phyloP scores from a whole-genome alignment of 2,888 invertebrate species.

The Spodoptera littoralis region DNA sequence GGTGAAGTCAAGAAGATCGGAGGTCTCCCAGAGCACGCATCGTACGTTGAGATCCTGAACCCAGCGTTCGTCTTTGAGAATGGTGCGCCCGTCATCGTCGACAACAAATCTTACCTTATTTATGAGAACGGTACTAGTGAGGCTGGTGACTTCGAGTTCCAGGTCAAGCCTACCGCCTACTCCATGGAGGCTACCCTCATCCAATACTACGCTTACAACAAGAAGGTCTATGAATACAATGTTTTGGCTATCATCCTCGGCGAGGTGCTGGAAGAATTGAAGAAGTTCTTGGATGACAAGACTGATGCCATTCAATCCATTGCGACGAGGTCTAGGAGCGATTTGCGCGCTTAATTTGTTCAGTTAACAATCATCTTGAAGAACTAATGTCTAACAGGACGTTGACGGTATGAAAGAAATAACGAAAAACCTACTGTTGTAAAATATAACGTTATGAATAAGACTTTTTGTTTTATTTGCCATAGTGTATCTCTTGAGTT shows the following conservation, averaged over 20 bases:
- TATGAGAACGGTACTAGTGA: conserved; percentile 70
- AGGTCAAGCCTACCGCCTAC: conserved; percentile 69
- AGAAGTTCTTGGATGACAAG: conserved; percentile 58
- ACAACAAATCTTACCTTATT: conserved; percentile 63
- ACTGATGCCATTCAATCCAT: conserved; percentile 62
- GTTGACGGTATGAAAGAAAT: too few relatives aligned
- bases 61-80: conserved; percentile 69
- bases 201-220: conserved; percentile 73
- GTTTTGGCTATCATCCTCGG: conserved; percentile 55
- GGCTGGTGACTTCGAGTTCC: conserved; percentile 55
- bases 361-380: too few relatives aligned
- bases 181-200: conserved; percentile 69
- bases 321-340: conserved; percentile 59
- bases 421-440: too few relatives aligned
- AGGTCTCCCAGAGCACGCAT: conserved; percentile 68
- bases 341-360: conserved; percentile 40
- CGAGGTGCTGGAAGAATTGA: conserved; percentile 57
- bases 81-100: conserved; percentile 64
- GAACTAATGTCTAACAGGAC: too few relatives aligned
- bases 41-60: conserved; percentile 62
- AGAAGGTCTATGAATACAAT: conserved; percentile 78
- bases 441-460: too few relatives aligned
- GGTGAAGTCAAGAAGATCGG: conserved; percentile 66
- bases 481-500: too few relatives aligned
- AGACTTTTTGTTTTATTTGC: too few relatives aligned